A percentile compares a stretch with the other conserved stretches of the same genome.
Evolutionary conservation across 2,888 invertebrate genomes (phyloP).

Genomic region (Nymphalis c-album): DNA sequence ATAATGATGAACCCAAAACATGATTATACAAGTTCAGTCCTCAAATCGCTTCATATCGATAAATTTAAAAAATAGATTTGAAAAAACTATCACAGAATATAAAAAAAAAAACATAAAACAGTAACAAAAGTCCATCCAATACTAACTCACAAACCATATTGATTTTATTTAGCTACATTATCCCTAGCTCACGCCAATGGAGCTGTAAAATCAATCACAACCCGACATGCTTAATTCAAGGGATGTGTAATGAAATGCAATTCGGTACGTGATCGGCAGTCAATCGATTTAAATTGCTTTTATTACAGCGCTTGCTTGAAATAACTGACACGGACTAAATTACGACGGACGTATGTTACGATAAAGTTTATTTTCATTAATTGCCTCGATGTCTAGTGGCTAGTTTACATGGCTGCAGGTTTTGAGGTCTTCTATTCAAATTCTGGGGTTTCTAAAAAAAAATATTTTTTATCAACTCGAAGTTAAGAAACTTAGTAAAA

Average conservation of each 20-base stretch:
- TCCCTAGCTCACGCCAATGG: neutral
- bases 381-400: too few relatives aligned
- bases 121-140: neutral
- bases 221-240: neutral
- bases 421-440: too few relatives aligned
- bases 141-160: neutral
- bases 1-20: too few relatives aligned
- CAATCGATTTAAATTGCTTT: slow-evolving; percentile 12
- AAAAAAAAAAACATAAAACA: neutral
- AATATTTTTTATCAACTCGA: too few relatives aligned
- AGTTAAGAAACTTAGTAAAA: too few relatives aligned
- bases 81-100: too few relatives aligned
- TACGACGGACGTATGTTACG: neutral
- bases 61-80: too few relatives aligned
- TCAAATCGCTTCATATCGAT: too few relatives aligned
- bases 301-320: slow-evolving; percentile 5
- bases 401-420: too few relatives aligned
- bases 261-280: slow-evolving; percentile 21
- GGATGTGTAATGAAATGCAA: slow-evolving; percentile 13
- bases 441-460: too few relatives aligned
- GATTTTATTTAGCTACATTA: neutral
- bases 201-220: slow-evolving; percentile 9
- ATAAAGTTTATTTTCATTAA: neutral
- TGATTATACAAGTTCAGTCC: too few relatives aligned
- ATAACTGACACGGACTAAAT: slow-evolving; percentile 1